A percentile compares a stretch with the other conserved stretches of the same genome.
These are phyloP conservation scores for Kryptopterus vitreolus DNA, from an alignment of 2,797 vertebrate genomes.

Conservation along the genomic window DNA sequence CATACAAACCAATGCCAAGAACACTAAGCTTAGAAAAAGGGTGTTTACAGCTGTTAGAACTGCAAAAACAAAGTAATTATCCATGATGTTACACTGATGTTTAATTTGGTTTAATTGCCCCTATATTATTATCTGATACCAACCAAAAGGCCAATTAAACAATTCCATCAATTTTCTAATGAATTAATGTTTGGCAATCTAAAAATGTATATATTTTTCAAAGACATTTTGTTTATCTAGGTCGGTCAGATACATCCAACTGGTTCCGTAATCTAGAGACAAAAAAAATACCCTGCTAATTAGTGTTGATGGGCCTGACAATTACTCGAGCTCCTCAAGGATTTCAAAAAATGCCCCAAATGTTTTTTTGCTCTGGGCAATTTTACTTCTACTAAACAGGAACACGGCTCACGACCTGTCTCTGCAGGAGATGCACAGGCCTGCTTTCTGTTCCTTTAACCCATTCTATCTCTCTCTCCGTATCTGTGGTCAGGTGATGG, in stretches of 20 bases:
- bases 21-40: no score
- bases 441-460: background rate
- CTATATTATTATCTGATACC: background rate
- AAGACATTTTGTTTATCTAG: background rate
- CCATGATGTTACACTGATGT: constrained; percentile 3
- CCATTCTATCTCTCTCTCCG: background rate
- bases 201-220: background rate
- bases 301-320: constrained; percentile 1
- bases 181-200: background rate
- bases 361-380: constrained; percentile 53
- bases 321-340: constrained; percentile 46
- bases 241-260: background rate
- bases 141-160: no score
- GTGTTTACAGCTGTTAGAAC: background rate
- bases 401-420: constrained; percentile 23
- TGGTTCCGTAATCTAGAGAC: background rate
- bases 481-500: constrained; percentile 50
- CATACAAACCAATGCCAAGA: no score
- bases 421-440: background rate
- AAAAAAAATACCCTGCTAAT: background rate
- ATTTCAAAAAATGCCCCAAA: constrained; percentile 53
- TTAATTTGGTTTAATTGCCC: constrained; percentile 16
- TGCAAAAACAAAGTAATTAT: constrained; percentile 21
- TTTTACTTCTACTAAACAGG: constrained; percentile 53
- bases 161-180: background rate